Evolutionary conservation across 2,113 vertebrate species (phyloP).

Genomic region (Malurus elegans): DNA sequence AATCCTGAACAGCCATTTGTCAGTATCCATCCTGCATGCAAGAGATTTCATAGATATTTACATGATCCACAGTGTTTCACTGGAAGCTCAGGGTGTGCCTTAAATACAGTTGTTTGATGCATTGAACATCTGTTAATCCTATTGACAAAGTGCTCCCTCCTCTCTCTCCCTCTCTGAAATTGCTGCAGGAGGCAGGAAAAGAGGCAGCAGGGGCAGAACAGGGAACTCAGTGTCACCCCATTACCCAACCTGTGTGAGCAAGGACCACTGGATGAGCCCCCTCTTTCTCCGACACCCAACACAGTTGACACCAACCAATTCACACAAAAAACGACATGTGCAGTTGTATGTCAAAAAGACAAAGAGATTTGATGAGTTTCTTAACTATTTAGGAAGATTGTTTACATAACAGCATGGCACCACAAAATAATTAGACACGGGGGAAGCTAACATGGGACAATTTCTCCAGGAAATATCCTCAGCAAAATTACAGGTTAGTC

Average conservation of each 20-base stretch:
- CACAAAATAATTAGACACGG: slow-evolving; percentile 9
- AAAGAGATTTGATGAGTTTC: not conserved
- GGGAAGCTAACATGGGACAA: not conserved
- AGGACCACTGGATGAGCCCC: not conserved
- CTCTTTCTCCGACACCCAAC: not conserved
- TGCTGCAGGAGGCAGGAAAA: not conserved
- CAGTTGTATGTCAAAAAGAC: not conserved
- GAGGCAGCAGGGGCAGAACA: not conserved
- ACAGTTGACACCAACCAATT: not conserved
- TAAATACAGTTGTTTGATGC: not conserved
- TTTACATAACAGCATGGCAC: not conserved
- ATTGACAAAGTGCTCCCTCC: not conserved
- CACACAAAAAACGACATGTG: not conserved
- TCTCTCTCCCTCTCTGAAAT: not conserved
- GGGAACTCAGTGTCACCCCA: fast-evolving
- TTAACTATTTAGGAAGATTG: not conserved
- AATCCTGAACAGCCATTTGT: not conserved
- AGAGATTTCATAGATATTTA: not conserved
- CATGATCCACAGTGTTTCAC: not conserved
- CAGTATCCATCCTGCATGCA: not conserved
- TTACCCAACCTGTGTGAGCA: not conserved
- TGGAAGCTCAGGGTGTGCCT: not conserved
- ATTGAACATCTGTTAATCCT: not conserved
- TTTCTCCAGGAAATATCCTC: not conserved
- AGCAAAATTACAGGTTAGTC: not conserved